Conservation (phyloP, 2,113 vertebrate genomes). For the Alouatta palliata region DNA sequence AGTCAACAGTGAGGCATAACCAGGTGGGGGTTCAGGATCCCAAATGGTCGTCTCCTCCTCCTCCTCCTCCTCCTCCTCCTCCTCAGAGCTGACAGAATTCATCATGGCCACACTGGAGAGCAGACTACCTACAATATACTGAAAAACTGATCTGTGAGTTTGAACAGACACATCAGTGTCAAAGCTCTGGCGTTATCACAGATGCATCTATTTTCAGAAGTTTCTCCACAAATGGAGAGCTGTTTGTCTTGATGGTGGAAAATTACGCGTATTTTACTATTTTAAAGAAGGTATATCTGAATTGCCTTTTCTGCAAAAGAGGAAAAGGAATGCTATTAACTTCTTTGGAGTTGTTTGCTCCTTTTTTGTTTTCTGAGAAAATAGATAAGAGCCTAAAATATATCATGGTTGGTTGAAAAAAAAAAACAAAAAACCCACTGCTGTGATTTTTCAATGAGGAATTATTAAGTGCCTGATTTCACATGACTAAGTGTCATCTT, state of each 20-base stretch:
- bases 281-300: slow-evolving; percentile 22
- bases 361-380: slow-evolving; percentile 22
- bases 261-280: neutral
- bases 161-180: neutral
- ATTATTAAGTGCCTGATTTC: neutral
- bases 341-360: neutral
- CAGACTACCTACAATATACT: slow-evolving; percentile 28
- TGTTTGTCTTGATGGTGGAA: neutral
- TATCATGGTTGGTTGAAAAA: neutral
- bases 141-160: slow-evolving; percentile 9
- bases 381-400: neutral
- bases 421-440: neutral
- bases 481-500: neutral
- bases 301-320: neutral
- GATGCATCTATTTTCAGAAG: neutral
- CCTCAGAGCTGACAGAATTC: slow-evolving; percentile 18
- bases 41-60: slow-evolving; percentile 45
- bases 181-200: neutral
- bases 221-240: neutral
- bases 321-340: neutral
- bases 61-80: neutral
- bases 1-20: slow-evolving; percentile 55
- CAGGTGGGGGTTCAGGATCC: slow-evolving; percentile 50
- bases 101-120: neutral
- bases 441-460: slow-evolving; percentile 7